Evolutionary conservation across 2,888 invertebrate genomes (phyloP).

Genomic region (Neocrepidodera transversa): DNA sequence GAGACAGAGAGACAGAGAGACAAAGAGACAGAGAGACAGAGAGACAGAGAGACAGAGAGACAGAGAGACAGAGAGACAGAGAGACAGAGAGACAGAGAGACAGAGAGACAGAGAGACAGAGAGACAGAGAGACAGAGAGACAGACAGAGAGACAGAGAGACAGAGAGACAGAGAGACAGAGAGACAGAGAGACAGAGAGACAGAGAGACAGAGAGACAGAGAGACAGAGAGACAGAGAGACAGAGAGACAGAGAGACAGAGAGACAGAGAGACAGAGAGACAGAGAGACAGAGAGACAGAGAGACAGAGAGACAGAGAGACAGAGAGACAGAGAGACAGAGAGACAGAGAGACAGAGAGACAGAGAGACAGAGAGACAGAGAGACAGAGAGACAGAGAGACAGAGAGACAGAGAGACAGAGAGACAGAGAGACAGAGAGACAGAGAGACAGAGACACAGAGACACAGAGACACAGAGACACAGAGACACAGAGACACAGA

Average conservation of each 20-base stretch:
- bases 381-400: slow-evolving; percentile 28
- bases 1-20: too few relatives aligned
- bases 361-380: slow-evolving; percentile 29
- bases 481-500: slow-evolving; percentile 20
- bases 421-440: slow-evolving; percentile 29
- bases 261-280: slow-evolving; percentile 28
- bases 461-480: slow-evolving; percentile 14
- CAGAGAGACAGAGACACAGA: slow-evolving; percentile 23
- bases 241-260: slow-evolving; percentile 29
- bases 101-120: too few relatives aligned
- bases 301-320: slow-evolving; percentile 29
- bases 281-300: slow-evolving; percentile 29
- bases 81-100: too few relatives aligned
- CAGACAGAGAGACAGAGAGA: too few relatives aligned
- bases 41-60: too few relatives aligned
- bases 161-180: too few relatives aligned
- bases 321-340: slow-evolving; percentile 29
- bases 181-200: too few relatives aligned
- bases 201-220: slow-evolving; percentile 28
- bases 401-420: slow-evolving; percentile 29
- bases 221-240: slow-evolving; percentile 28
- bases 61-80: too few relatives aligned
- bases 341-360: slow-evolving; percentile 28
- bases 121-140: too few relatives aligned
- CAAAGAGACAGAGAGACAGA: too few relatives aligned